Percentiles rank a stretch among this genome's conserved stretches.
These are phyloP conservation scores for Myotis planiceps DNA, from an alignment of 2,797 vertebrate species.

Conservation along the genomic window DNA sequence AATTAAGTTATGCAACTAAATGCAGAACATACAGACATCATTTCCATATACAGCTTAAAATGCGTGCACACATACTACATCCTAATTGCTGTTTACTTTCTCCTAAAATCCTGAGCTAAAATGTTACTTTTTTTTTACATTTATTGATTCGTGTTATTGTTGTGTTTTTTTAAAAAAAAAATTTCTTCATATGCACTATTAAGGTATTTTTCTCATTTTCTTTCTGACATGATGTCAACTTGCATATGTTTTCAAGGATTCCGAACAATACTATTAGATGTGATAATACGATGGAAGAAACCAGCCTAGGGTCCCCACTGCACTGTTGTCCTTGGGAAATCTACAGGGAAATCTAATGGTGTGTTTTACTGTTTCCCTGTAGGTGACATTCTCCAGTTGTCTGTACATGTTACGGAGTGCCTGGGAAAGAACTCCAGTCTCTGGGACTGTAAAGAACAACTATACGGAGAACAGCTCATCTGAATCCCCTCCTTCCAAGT, in stretches of 20 bases:
- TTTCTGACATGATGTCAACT: conserved; percentile 65
- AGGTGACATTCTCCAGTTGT: conserved; percentile 76
- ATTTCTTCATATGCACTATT: background rate
- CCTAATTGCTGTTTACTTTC: conserved; percentile 16
- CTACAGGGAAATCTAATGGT: conserved; percentile 75
- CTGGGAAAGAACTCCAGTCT: conserved; percentile 72
- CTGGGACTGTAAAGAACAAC: conserved; percentile 70
- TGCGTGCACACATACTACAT: background rate
- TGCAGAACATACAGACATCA: background rate
- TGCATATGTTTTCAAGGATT: conserved; percentile 41
- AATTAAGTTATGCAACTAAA: background rate
- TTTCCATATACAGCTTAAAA: background rate
- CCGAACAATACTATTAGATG: conserved; percentile 65
- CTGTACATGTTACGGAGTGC: conserved; percentile 58
- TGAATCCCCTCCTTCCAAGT: conserved; percentile 68
- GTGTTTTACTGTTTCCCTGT: conserved; percentile 79
- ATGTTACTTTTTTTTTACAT: background rate
- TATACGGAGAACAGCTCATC: conserved; percentile 50
- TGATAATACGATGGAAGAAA: conserved; percentile 28
- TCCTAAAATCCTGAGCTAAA: conserved; percentile 40
- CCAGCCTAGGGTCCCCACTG: background rate
- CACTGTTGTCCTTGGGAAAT: conserved; percentile 61
- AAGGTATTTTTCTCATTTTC: conserved; percentile 35
- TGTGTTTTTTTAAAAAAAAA: background rate
- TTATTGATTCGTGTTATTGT: background rate